Base-by-base conservation (phyloP, 2,888 invertebrate genomes). In the Yponomeuta malinellus region DNA sequence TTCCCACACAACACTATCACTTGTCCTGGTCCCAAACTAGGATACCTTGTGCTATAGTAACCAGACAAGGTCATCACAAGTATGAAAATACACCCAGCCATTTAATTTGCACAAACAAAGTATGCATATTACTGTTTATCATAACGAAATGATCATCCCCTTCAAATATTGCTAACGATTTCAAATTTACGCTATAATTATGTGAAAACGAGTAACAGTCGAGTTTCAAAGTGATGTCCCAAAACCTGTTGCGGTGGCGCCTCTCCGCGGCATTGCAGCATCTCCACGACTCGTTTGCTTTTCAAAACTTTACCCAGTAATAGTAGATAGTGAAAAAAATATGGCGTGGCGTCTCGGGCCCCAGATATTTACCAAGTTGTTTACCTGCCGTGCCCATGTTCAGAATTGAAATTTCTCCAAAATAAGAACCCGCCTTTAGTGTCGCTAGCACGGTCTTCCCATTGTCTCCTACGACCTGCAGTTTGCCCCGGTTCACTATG, bases 351-450 rank as follows among this genome's bases (percentile, higher is more conserved):
- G 87, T 92, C 92, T 91, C 92, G 92, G 91, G 91, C 90, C 90
- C 87, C 86, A 86, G 96, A 96, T 96, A 96, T 96, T 96, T 96
- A 96, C 96, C 96, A 95, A 96, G 96, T 94, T 96, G 96, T 96
- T 97, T 97, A 97, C 98, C 98, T 95, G 98, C 98, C 90, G 98
- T 98, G 93, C 99, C 99, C 98, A 98, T 98, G 95, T 98, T 98
- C 93, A 99, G 96, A 93, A 99, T 98, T 94, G 98, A 98, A 94
- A 99, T 99, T 95, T 99, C 99, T 85, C 99, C 99, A 93, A 99
- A 99, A 95, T 99, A 99, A 91, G 98, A 98, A 90, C 99, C 99
- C 81, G 99, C 98, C 93, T 98, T 98, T 84, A 99, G 95, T 77
- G 98, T 98, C 82, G 99, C 99, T 90, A 99, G 94, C 77, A 99